A percentile compares a stretch with the other conserved stretches of the same genome.
These are phyloP conservation scores for Characodon lateralis DNA, from an alignment of 2,797 vertebrate genomes.

Conservation along the genomic window DNA sequence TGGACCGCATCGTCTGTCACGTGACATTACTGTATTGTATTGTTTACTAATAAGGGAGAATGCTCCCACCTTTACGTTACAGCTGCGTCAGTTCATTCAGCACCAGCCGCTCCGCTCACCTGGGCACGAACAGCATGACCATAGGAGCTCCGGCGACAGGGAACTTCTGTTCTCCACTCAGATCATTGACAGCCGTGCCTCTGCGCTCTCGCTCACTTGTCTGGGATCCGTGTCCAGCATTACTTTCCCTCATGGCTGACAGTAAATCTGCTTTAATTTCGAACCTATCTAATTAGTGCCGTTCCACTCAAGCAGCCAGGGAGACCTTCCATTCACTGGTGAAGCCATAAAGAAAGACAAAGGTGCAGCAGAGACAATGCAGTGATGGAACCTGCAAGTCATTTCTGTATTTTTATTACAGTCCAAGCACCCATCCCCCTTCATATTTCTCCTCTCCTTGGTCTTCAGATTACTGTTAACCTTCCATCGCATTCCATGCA, in stretches of 20 bases:
- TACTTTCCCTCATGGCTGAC: slow-evolving; percentile 8
- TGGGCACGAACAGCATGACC: not conserved
- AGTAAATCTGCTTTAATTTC: slow-evolving; percentile 1
- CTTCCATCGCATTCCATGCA: slow-evolving; percentile 79
- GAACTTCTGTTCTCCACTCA: not conserved
- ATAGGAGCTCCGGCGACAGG: not conserved
- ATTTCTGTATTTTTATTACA: slow-evolving; percentile 41
- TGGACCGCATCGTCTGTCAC: slow-evolving; percentile 10
- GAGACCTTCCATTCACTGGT: slow-evolving; percentile 44
- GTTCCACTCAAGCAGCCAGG: not conserved
- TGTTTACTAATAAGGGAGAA: slow-evolving; percentile 38
- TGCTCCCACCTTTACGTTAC: not conserved
- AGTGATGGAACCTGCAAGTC: slow-evolving; percentile 1
- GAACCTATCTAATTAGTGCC: not conserved
- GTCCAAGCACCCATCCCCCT: slow-evolving; percentile 67
- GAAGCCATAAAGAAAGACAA: slow-evolving; percentile 32
- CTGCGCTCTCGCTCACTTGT: not conserved
- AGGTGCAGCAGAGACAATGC: slow-evolving; percentile 52
- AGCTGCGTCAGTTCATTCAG: slow-evolving; percentile 1
- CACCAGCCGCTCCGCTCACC: not conserved
- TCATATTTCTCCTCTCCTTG: slow-evolving; percentile 33
- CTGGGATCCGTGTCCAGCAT: not conserved
- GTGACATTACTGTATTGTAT: slow-evolving; percentile 27
- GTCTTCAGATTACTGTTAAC: slow-evolving; percentile 71
- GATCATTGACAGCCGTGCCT: not conserved